These are phyloP conservation scores for Conopomorpha cramerella DNA, from an alignment of 1,140 invertebrate genomes.

Conservation along the genomic window DNA sequence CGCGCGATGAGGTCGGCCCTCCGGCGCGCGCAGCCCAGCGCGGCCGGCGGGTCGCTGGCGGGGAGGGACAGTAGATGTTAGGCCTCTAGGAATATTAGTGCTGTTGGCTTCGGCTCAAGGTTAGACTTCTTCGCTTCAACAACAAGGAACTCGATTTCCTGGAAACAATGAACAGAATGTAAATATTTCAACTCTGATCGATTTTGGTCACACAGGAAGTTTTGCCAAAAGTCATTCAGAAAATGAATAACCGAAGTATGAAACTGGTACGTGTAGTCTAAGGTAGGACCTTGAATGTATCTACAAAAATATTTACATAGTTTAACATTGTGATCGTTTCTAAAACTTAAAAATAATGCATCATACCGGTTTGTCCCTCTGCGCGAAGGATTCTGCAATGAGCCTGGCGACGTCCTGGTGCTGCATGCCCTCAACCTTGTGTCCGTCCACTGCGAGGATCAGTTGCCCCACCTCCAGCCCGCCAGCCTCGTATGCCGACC, in stretches of 20 bases:
- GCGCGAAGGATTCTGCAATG: conserved; percentile 87
- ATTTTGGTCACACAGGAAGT: too few relatives aligned
- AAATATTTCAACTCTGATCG: too few relatives aligned
- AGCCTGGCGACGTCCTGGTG: conserved; percentile 84
- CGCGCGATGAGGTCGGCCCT: conserved; percentile 65
- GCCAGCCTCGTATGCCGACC: conserved; percentile 89
- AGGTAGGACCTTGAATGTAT: too few relatives aligned
- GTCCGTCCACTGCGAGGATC: conserved; percentile 91
- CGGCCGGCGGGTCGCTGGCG: conserved; percentile 72
- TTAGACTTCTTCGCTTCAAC: conserved; percentile 89
- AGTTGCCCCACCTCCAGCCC: conserved; percentile 92
- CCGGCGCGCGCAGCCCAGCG: conserved; percentile 63
- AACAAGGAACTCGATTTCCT: conserved; percentile 88
- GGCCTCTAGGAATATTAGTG: conserved; percentile 85
- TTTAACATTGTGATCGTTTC: too few relatives aligned
- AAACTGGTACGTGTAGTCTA: too few relatives aligned
- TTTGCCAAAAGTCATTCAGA: too few relatives aligned
- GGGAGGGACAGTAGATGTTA: conserved; percentile 82
- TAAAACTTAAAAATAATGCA: too few relatives aligned
- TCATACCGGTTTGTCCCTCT: conserved; percentile 70
- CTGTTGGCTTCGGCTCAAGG: conserved; percentile 84
- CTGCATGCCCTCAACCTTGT: conserved; percentile 80
- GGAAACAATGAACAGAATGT: too few relatives aligned
- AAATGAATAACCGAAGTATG: too few relatives aligned
- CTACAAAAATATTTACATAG: too few relatives aligned